A percentile compares a stretch with the other conserved stretches of the same genome.
Evolutionary conservation across 2,888 invertebrate species (phyloP).

Genomic region (Tyria jacobaeae): DNA sequence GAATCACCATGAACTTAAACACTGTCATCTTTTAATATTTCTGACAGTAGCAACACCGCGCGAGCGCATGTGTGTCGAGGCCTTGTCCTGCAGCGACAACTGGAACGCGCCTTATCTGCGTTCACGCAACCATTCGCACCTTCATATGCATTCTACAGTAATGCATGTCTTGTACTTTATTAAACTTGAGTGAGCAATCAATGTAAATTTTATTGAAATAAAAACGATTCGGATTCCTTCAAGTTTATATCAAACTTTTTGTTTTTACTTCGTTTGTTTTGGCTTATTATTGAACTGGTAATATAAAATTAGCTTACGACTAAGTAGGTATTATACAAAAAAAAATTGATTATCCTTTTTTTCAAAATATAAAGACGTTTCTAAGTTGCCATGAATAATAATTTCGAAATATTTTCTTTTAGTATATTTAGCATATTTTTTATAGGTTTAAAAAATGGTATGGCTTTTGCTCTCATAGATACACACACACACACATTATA

Average conservation of each 20-base stretch:
- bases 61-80: conserved; percentile 56
- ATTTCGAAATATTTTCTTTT: too few relatives aligned
- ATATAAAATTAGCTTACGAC: background rate
- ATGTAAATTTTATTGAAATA: conserved; percentile 52
- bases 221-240: conserved; percentile 30
- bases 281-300: background rate
- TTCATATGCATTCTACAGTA: conserved; percentile 46
- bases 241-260: conserved; percentile 5
- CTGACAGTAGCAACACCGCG: conserved; percentile 34
- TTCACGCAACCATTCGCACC: conserved; percentile 60
- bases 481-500: too few relatives aligned
- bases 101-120: conserved; percentile 61
- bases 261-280: background rate
- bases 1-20: background rate
- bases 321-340: too few relatives aligned
- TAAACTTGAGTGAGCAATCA: conserved; percentile 55
- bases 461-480: too few relatives aligned
- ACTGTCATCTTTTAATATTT: conserved; percentile 3
- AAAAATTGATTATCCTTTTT: background rate
- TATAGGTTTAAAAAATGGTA: too few relatives aligned
- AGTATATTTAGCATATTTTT: too few relatives aligned
- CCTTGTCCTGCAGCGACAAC: conserved; percentile 55
- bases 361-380: background rate
- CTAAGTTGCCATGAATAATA: background rate
- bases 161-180: conserved; percentile 27